Base-by-base conservation (phyloP, 1,140 invertebrate genomes). In the Andrena cerasifolii region DNA sequence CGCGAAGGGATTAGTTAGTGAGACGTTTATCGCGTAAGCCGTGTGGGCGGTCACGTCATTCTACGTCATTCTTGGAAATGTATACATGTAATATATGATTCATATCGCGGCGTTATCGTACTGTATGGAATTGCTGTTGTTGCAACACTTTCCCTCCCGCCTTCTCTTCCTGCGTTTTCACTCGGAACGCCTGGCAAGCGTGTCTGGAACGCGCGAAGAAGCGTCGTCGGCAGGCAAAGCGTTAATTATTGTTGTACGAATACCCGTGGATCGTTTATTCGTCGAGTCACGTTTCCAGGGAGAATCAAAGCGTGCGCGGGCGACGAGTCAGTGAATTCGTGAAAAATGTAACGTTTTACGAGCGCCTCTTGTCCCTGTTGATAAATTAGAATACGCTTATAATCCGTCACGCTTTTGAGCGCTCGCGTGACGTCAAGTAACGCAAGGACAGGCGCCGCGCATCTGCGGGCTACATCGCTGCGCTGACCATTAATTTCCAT, bases 391-490 rank as follows among this genome's bases (percentile, higher is more conserved):
- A 61, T 61, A 33, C n/a, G 26, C 47, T 59, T 49, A 36, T 47
- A n/a, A 53, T 40, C 33, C 47, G 24, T 40, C 24, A 33, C 56
- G 43, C 16, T 40, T 75, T 28, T 31, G 24, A 33, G 8, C 18
- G 21, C 10, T 16, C 26, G n/a, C 18, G 0, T 75, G 72, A 75
- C 72, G 72, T 75, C 62, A 75, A 45, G 7, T 45, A 26, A 75
- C 10, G 40, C 72, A 66, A 75, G 72, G 51, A 26, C 72, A 10
- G 4, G 10, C n/a, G 51, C n/a, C 51, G 36, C 40, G 62, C 51
- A 54, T 56, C 49, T 66, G 43, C 1, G 21, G n/a, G 7, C 2
- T 5, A 40, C 36, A 40, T 10, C 10, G 5, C 10, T 40, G 8
- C 49, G 24, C 1, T 54, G 47, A 36, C 8, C 31, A 40, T 67